Base-by-base conservation (phyloP, 2,888 invertebrate species). In the Plagodis dolabraria region DNA sequence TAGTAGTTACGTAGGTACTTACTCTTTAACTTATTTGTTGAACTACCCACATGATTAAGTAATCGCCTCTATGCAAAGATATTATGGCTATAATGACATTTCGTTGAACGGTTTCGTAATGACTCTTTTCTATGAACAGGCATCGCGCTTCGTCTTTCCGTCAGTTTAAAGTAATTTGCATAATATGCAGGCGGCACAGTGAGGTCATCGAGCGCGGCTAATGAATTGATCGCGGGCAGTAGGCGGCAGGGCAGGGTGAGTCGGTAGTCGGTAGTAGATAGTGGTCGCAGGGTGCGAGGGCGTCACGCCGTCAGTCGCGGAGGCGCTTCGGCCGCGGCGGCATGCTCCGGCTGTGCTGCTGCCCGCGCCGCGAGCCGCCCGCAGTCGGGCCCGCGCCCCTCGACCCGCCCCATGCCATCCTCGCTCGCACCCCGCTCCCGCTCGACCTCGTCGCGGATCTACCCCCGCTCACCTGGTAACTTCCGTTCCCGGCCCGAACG, bases 401-500 rank as follows among this genome's bases (percentile, higher is more conserved):
- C 71, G 64, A 22, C 22, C 22, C 77, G 35, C 66, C 71, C 65
- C 5, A 77, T 63, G 47, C 65, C 68, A 48, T 68, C 71, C 47
- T 68, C 77, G 10, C 40, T 40, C 40, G 10, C 77, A 40, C 40
- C 10, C 40, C 40, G 61, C 82, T 81, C 68, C 74, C 82, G 47
- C 88, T 83, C 75, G 90, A 90, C 83, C 85, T 90, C 76, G 91
- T 89, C 71, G 89, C 86, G 69, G 88, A 88, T 79, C 81, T 89
- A 62, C 90, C 91, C 62, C 71, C 80, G 56, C 86, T 83, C 79
- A 82, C 89, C 74, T 85, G 91, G 91, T 90, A 91, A 82, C 69
- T 67, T 62, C 68, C 70, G 49, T 55, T 54, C 55, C 56, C 49
- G 59, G 57, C 53, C 44, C 57, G 63, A 66, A 64, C 70, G 63